These are phyloP conservation scores for Schizotus pectinicornis DNA, from an alignment of 2,888 invertebrate genomes.

Conservation along the genomic window DNA sequence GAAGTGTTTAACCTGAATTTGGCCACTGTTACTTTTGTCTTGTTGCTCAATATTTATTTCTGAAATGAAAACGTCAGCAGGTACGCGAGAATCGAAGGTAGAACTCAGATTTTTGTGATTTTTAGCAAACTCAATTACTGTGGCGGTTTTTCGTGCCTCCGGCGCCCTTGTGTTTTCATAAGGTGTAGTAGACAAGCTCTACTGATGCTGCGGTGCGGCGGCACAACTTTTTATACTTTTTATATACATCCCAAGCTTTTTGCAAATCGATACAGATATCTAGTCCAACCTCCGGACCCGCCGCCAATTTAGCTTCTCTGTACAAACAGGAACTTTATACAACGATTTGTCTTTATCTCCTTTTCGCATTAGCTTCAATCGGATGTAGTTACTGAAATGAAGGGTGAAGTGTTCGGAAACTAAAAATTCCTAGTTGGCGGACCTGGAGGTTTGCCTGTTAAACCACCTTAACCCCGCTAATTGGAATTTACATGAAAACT, in stretches of 20 bases:
- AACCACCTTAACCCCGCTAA: no score
- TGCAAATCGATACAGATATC: constrained; percentile 35
- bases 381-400: no score
- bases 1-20: no score
- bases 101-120: constrained; percentile 52
- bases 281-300: constrained; percentile 8
- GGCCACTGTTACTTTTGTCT: not conserved
- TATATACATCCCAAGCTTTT: constrained; percentile 28
- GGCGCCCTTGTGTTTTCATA: constrained; percentile 47
- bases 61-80: constrained; percentile 24
- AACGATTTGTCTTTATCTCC: not conserved
- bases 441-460: no score
- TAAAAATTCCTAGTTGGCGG: no score
- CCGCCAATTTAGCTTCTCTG: not conserved
- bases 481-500: no score
- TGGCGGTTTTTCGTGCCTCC: constrained; percentile 42
- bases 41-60: constrained; percentile 13
- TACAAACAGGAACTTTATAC: not conserved
- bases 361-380: no score
- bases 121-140: constrained; percentile 53
- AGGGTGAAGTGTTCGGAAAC: no score
- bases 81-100: constrained; percentile 28
- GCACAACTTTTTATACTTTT: constrained; percentile 39
- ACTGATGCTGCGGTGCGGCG: constrained; percentile 25
- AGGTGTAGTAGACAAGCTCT: constrained; percentile 42